Percentiles rank a stretch among this genome's conserved stretches.
These are phyloP conservation scores for Automeris io DNA, from an alignment of 2,888 invertebrate genomes.

Conservation along the genomic window DNA sequence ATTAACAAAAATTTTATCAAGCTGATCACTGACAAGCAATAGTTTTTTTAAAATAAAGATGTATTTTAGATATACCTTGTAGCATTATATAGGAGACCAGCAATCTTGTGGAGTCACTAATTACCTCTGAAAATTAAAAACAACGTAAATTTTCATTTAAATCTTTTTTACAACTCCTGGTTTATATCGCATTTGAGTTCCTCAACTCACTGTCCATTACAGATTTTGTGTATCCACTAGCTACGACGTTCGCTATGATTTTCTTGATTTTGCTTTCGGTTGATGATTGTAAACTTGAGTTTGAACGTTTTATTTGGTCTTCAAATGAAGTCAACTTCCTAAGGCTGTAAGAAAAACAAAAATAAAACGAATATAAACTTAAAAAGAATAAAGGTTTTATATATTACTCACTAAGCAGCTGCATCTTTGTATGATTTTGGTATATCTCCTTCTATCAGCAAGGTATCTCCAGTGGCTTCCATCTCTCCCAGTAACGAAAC, in stretches of 20 bases:
- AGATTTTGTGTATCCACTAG: conserved; percentile 26
- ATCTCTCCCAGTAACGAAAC: conserved; percentile 49
- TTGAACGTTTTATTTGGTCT: conserved; percentile 37
- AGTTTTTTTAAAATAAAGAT: too few species aligned
- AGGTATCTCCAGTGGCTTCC: conserved; percentile 44
- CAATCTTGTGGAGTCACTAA: conserved; percentile 32
- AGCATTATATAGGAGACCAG: conserved; percentile 44
- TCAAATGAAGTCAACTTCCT: conserved; percentile 40
- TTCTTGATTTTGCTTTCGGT: conserved; percentile 31
- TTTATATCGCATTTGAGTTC: too few species aligned
- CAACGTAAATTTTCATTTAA: neutral
- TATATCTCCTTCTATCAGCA: conserved; percentile 45
- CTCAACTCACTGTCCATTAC: conserved; percentile 36
- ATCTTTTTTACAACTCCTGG: neutral
- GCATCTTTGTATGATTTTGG: conserved; percentile 48
- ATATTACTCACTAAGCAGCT: conserved; percentile 47
- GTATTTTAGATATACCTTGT: conserved; percentile 41
- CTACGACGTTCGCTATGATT: conserved; percentile 37
- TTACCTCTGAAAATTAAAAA: conserved; percentile 40
- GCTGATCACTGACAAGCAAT: too few species aligned
- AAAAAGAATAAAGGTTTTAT: conserved; percentile 1
- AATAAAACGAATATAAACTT: conserved; percentile 5
- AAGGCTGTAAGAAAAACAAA: conserved; percentile 36
- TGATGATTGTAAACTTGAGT: conserved; percentile 27
- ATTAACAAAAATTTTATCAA: too few species aligned